Evolutionary conservation across 92 coral and sea anemone genomes (phyloP).

Genomic region (Palythoa grandis): DNA sequence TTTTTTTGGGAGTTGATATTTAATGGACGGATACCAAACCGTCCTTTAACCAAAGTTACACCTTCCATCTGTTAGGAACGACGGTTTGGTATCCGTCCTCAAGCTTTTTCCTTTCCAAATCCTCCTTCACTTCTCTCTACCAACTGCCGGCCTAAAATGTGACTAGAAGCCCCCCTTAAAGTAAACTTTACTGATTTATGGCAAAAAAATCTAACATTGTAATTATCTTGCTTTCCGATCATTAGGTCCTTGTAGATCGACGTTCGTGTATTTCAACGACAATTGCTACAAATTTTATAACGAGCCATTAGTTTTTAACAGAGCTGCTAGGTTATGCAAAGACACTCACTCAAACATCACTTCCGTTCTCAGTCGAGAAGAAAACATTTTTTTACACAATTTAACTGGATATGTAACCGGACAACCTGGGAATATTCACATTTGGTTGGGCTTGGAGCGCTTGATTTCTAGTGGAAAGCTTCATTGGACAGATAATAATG

Average conservation of each 20-base stretch:
- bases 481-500: conserved; percentile 73
- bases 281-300: conserved; percentile 68
- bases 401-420: conserved; percentile 36
- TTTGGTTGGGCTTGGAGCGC: conserved; percentile 66
- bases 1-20: too few species aligned
- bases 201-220: background rate
- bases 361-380: conserved; percentile 66
- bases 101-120: too few species aligned
- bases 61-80: too few species aligned
- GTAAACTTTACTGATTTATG: too few species aligned
- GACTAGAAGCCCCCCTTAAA: too few species aligned
- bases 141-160: too few species aligned
- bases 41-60: too few species aligned
- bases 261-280: conserved; percentile 63
- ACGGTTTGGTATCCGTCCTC: too few species aligned
- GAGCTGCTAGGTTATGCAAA: conserved; percentile 70
- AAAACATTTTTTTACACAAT: conserved; percentile 56
- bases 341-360: conserved; percentile 65
- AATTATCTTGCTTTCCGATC: conserved; percentile 2
- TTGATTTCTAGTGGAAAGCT: conserved; percentile 53
- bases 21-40: too few species aligned
- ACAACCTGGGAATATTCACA: conserved; percentile 27
- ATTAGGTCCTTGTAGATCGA: conserved; percentile 76
- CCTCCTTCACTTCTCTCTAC: too few species aligned
- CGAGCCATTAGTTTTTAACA: conserved; percentile 62